phyloP scores from a whole-genome alignment of 2,888 invertebrate species.

The Tipula unca region DNA sequence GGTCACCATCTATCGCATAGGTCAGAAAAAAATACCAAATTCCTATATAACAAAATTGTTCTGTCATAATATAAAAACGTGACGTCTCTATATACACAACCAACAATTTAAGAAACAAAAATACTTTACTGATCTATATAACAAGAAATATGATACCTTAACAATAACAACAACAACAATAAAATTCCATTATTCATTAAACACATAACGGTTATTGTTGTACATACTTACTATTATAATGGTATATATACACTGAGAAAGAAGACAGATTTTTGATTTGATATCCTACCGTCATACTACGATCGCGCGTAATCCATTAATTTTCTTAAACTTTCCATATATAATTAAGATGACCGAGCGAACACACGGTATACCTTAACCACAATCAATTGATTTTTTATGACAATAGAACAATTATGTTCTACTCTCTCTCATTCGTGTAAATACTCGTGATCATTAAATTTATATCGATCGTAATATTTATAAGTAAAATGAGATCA shows the following conservation, averaged over 20 bases:
- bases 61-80: not conserved
- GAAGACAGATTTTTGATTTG: not conserved
- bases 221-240: not conserved
- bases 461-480: not conserved
- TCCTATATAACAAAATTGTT: not conserved
- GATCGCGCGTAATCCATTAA: not conserved
- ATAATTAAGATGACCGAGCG: not conserved
- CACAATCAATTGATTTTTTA: not conserved
- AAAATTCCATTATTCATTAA: not conserved
- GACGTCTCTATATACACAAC: not conserved
- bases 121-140: not conserved
- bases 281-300: not conserved
- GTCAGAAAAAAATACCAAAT: not conserved
- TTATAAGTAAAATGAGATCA: not conserved
- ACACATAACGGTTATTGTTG: not conserved
- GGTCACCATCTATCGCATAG: no score
- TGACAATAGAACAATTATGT: not conserved
- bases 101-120: not conserved
- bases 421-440: not conserved
- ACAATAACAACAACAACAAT: not conserved
- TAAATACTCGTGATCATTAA: not conserved
- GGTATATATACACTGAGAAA: not conserved
- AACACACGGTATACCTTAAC: not conserved
- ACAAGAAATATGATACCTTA: not conserved
- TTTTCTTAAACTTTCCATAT: not conserved